A percentile compares a stretch with the other conserved stretches of the same genome.
Conservation (phyloP, 2,113 vertebrate genomes). For the Sylvia atricapilla region DNA sequence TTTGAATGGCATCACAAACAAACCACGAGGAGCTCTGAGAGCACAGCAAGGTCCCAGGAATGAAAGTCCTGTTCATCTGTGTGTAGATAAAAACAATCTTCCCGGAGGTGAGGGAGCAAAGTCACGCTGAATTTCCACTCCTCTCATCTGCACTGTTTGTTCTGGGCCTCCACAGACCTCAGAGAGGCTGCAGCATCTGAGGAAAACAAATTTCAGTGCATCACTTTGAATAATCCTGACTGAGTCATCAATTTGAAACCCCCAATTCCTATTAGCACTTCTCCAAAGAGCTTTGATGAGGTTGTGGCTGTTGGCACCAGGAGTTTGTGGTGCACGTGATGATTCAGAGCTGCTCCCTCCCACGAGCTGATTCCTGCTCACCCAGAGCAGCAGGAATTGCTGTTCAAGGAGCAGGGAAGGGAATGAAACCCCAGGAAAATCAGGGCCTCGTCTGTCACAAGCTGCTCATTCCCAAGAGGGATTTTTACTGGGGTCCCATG, state of each 20-base stretch:
- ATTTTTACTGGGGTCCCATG: not conserved
- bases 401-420: not conserved
- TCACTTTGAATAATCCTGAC: constrained; percentile 49
- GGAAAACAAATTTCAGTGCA: constrained; percentile 38
- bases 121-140: not conserved
- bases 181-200: constrained; percentile 14
- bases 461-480: not conserved
- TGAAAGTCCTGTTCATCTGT: constrained; percentile 38
- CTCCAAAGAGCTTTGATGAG: constrained; percentile 51
- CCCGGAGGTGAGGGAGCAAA: constrained; percentile 19
- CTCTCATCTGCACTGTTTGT: constrained; percentile 21
- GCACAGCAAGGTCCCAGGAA: constrained; percentile 13
- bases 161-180: not conserved
- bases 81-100: constrained; percentile 31
- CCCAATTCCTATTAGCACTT: constrained; percentile 67
- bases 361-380: not conserved
- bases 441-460: not conserved
- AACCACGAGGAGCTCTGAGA: not conserved
- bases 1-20: constrained; percentile 30
- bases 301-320: constrained; percentile 46
- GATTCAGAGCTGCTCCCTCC: constrained; percentile 21
- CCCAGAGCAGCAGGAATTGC: not conserved
- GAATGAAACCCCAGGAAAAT: not conserved
- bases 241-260: constrained; percentile 61
- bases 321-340: not conserved